Percentiles rank a stretch among this genome's conserved stretches.
phyloP scores from a whole-genome alignment of 2,797 vertebrate species.

The Sebastes kiyomatsui region DNA sequence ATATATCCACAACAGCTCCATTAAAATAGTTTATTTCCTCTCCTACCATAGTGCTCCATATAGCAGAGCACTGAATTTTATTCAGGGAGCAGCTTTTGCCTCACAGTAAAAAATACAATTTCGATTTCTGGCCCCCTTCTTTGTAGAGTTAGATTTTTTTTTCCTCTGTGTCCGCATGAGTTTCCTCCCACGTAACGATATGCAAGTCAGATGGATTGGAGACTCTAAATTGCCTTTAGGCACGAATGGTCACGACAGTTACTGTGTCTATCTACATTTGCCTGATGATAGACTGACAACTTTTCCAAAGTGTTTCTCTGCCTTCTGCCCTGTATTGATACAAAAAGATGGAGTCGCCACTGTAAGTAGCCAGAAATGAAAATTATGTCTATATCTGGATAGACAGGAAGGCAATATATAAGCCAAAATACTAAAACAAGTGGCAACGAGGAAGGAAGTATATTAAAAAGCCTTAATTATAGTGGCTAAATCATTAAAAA shows the following conservation, averaged over 20 bases:
- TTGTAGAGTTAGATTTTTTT: conserved; percentile 11
- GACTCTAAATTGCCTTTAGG: conserved; percentile 23
- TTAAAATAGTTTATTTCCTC: conserved; percentile 31
- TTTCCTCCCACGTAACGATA: conserved; percentile 22
- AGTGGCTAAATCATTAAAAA: too few species aligned
- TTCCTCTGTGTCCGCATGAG: background rate
- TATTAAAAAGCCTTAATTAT: too few species aligned
- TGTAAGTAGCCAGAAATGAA: background rate
- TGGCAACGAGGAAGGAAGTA: too few species aligned
- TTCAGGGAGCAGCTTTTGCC: conserved; percentile 11
- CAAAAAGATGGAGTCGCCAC: background rate
- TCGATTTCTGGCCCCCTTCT: conserved; percentile 9
- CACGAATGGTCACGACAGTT: conserved; percentile 11
- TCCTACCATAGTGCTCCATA: background rate
- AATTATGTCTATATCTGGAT: background rate
- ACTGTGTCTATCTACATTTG: conserved; percentile 12
- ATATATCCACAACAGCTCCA: background rate
- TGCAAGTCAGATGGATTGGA: conserved; percentile 20
- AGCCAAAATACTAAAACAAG: too few species aligned
- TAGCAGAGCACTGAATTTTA: conserved; percentile 17
- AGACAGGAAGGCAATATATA: too few species aligned
- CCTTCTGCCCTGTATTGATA: background rate
- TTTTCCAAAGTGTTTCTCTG: background rate
- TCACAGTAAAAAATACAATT: background rate
- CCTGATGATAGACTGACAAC: conserved; percentile 12